Conservation (phyloP, 1,140 invertebrate species). For the Ceratina calcarata region DNA sequence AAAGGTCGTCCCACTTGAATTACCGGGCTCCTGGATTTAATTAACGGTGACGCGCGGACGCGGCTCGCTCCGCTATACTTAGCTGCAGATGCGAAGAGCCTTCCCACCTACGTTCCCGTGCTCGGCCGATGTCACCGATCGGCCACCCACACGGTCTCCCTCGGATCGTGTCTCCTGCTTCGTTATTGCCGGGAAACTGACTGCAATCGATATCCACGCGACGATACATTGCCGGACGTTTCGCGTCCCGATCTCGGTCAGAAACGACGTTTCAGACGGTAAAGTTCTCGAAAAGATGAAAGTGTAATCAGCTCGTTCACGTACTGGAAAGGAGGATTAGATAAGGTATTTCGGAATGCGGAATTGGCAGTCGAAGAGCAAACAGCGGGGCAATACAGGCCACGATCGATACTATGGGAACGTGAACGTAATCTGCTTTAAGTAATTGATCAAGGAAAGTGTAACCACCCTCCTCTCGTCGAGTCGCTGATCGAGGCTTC, state of each 20-base stretch:
- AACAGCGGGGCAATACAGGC: not conserved
- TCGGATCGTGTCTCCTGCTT: slow-evolving; percentile 37
- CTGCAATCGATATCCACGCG: slow-evolving; percentile 38
- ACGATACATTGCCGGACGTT: not conserved
- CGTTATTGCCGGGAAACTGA: slow-evolving; percentile 44
- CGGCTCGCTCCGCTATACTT: slow-evolving; percentile 59
- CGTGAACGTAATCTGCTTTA: slow-evolving; percentile 18
- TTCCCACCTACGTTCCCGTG: slow-evolving; percentile 13
- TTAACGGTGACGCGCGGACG: slow-evolving; percentile 57
- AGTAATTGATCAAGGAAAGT: slow-evolving; percentile 28
- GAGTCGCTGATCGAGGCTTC: not conserved
- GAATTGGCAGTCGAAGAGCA: slow-evolving; percentile 4
- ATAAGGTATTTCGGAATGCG: not conserved
- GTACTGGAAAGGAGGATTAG: not conserved
- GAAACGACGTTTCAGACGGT: not conserved
- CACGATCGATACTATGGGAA: not conserved
- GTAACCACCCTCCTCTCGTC: slow-evolving; percentile 23
- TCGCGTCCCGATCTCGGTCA: not conserved
- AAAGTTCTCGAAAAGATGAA: not conserved
- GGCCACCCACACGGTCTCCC: not conserved
- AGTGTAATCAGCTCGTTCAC: not conserved
- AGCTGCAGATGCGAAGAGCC: slow-evolving; percentile 40
- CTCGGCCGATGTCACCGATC: not conserved
- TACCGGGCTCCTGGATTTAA: slow-evolving; percentile 60
- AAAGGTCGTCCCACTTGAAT: slow-evolving; percentile 63